These are phyloP conservation scores for Cyrtodaria siliqua DNA, from an alignment of 2,888 invertebrate species.

Conservation along the genomic window DNA sequence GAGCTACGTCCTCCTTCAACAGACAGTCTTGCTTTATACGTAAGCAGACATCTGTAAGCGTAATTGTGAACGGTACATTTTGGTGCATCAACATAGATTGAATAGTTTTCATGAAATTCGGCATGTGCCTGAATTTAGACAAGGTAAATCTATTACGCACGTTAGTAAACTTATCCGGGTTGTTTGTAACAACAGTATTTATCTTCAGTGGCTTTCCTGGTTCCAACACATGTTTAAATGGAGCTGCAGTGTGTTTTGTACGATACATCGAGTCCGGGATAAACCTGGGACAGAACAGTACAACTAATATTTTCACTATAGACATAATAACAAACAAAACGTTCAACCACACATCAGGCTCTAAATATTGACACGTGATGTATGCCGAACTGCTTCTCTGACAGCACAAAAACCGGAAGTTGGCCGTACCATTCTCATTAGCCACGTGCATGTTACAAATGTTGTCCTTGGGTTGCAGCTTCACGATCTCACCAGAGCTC, in stretches of 20 bases:
- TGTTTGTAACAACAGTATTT: constrained; percentile 31
- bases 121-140: constrained; percentile 38
- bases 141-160: constrained; percentile 24
- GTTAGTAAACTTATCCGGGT: constrained; percentile 26
- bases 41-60: constrained; percentile 62
- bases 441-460: constrained; percentile 67
- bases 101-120: constrained; percentile 42
- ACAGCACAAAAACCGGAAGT: constrained; percentile 52
- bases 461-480: constrained; percentile 48
- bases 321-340: constrained; percentile 69
- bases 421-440: constrained; percentile 32
- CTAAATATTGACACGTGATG: constrained; percentile 43
- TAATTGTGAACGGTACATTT: constrained; percentile 43
- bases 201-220: constrained; percentile 12
- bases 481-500: constrained; percentile 11
- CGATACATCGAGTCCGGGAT: constrained; percentile 73
- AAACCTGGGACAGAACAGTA: constrained; percentile 76
- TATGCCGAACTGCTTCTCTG: constrained; percentile 13
- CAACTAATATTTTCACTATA: constrained; percentile 72
- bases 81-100: constrained; percentile 32
- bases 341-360: constrained; percentile 68
- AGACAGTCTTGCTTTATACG: constrained; percentile 68
- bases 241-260: constrained; percentile 25
- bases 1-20: constrained; percentile 67
- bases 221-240: constrained; percentile 23